Evolutionary conservation across 2,797 vertebrate genomes (phyloP), one percentile per base, ranked within the genome.

Genomic region (Microhierax caerulescens): DNA sequence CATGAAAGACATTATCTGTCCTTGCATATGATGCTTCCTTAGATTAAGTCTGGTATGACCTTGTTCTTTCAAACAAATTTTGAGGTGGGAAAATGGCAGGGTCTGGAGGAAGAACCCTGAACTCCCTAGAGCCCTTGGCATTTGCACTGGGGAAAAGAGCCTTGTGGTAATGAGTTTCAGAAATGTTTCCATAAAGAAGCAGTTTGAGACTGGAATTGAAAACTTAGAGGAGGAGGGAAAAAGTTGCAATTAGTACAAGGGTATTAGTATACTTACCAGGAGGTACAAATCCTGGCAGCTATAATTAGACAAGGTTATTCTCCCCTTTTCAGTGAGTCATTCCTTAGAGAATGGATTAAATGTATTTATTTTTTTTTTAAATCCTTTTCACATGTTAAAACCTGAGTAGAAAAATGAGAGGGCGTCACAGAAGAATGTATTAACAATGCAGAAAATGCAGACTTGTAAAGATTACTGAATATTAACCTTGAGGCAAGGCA

Each of bases 281-380:
- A 87, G 90, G 77, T 95, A 89, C 80, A 91, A 96, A 36, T 87
- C 43, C 64, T 92, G 68, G 72, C 53, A 92, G 65, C 72, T 96
- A 77, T 96, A 96, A 96, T 96, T 96, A 95, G 72, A 28, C 0
- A 3, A 89, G 5, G 43, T 96, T 95, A 68, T 95, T 92, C 75
- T 85, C 32, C 45, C 28, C 41, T 85, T 94, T 90, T 72, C 72
- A 90, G 30, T 97, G 93, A 96, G 65, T 94, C 88, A 93, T 84
- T 94, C 45, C 37, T 75, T 67, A 88, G 75, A 93, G 78, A 93
- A 85, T 73, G 78, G 64, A 88, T 91, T 92, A 76, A 94, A 69
- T 47, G 16, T 57, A 5, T 60, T 84, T 77, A 59, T 2, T 23
- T 91, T 74, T 11, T 80, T 59, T 51, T 16, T 1, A 3, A 85